Evolutionary conservation across 2,888 invertebrate species (phyloP).

Genomic region (Cerastoderma edule): DNA sequence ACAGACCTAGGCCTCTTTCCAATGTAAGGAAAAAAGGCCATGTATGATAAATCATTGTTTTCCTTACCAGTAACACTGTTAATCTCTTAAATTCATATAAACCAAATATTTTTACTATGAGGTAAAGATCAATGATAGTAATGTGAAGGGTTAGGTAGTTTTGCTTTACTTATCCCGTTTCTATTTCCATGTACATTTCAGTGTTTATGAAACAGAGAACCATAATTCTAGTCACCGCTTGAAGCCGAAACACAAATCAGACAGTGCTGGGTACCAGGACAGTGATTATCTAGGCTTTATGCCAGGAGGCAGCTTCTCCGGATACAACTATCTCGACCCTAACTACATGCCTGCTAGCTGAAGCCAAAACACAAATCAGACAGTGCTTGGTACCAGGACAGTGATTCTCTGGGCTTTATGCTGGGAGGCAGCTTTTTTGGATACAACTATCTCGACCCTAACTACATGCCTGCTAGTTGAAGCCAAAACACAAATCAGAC

Average conservation of each 20-base stretch:
- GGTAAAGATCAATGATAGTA: too few relatives aligned
- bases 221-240: conserved; percentile 80
- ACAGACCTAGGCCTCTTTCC: too few relatives aligned
- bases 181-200: too few relatives aligned
- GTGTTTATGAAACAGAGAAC: conserved; percentile 71
- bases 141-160: too few relatives aligned
- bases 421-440: conserved; percentile 64
- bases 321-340: conserved; percentile 83
- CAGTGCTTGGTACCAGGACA: conserved; percentile 69
- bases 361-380: too few relatives aligned
- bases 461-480: conserved; percentile 83
- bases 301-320: conserved; percentile 63
- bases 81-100: too few relatives aligned
- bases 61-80: too few relatives aligned
- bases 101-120: too few relatives aligned
- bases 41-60: too few relatives aligned
- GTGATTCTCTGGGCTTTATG: conserved; percentile 77
- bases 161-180: too few relatives aligned
- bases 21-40: too few relatives aligned
- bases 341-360: conserved; percentile 83
- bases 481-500: too few relatives aligned
- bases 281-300: conserved; percentile 78
- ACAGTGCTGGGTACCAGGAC: conserved; percentile 68
- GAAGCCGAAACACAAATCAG: conserved; percentile 63
- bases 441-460: conserved; percentile 84